Percentiles rank a stretch among this genome's conserved stretches.
These are phyloP conservation scores for Pinctada fucata DNA, from an alignment of 2,888 invertebrate genomes.

Conservation along the genomic window DNA sequence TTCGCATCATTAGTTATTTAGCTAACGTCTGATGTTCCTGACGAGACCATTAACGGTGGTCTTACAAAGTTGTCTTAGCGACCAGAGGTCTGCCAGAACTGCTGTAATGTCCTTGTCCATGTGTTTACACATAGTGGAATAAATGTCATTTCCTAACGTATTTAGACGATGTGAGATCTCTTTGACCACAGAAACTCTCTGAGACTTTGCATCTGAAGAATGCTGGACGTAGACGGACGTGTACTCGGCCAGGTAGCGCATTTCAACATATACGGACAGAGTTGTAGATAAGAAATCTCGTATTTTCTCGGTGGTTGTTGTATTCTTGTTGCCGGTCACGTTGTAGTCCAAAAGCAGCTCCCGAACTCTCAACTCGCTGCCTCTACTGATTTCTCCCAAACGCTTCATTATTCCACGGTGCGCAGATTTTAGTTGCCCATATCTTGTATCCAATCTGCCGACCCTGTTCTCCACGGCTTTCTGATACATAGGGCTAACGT, in stretches of 20 bases:
- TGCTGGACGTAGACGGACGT: slow-evolving; percentile 44
- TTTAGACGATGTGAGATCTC: slow-evolving; percentile 2
- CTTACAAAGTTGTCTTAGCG: neutral
- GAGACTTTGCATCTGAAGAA: neutral
- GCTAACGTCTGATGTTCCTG: neutral
- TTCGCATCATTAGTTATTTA: no score
- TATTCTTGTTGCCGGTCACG: neutral
- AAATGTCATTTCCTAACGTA: slow-evolving; percentile 8
- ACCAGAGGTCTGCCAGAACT: neutral
- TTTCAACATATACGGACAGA: slow-evolving; percentile 43
- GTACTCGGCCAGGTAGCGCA: slow-evolving; percentile 51
- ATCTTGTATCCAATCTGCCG: slow-evolving; percentile 1
- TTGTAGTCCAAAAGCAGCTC: neutral
- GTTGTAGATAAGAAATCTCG: slow-evolving; percentile 3
- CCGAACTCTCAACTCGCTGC: neutral
- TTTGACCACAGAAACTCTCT: neutral
- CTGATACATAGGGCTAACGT: neutral
- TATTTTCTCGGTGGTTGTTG: slow-evolving; percentile 2
- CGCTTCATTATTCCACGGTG: neutral
- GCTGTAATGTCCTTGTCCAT: neutral
- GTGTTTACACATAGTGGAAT: neutral
- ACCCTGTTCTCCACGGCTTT: neutral
- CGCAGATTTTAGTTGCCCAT: slow-evolving; percentile 1
- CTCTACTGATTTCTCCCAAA: neutral
- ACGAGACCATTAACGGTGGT: slow-evolving; percentile 16